Evolutionary conservation across 2,113 vertebrate species (phyloP).

Genomic region (Oncorhynchus keta): DNA sequence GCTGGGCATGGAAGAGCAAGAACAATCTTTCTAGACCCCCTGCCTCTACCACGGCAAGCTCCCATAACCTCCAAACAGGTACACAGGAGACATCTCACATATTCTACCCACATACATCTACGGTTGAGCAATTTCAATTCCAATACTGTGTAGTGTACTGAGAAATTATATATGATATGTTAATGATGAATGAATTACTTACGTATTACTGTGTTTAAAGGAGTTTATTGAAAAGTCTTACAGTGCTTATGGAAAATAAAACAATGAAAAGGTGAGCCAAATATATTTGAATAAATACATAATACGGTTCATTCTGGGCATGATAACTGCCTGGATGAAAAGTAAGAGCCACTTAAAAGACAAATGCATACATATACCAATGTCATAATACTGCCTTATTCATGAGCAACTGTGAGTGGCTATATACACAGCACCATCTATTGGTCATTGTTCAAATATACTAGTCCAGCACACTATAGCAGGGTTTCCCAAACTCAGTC

Average conservation of each 20-base stretch:
- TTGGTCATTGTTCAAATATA: constrained; percentile 59
- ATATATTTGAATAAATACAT: constrained; percentile 66
- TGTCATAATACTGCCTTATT: constrained; percentile 51
- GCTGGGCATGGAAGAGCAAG: too few relatives aligned
- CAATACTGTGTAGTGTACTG: too few relatives aligned
- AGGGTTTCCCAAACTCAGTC: not conserved
- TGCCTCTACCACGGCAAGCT: not conserved
- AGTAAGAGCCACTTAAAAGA: not conserved
- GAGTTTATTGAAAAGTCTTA: constrained; percentile 67
- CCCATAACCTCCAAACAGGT: too few relatives aligned
- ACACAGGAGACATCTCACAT: not conserved
- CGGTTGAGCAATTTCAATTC: not conserved
- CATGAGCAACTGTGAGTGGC: constrained; percentile 45
- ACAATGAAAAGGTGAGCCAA: constrained; percentile 56
- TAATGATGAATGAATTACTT: not conserved
- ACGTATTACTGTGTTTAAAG: constrained; percentile 31
- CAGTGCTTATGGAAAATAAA: constrained; percentile 54
- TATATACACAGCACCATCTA: constrained; percentile 68
- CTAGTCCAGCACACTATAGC: constrained; percentile 6
- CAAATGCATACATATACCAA: constrained; percentile 3
- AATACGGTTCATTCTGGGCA: constrained; percentile 53
- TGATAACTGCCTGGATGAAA: constrained; percentile 31
- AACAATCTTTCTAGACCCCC: too few relatives aligned
- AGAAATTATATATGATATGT: not conserved
- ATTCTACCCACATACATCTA: not conserved